phyloP scores from a whole-genome alignment of 2,888 invertebrate genomes.

The Chesias legatella region DNA sequence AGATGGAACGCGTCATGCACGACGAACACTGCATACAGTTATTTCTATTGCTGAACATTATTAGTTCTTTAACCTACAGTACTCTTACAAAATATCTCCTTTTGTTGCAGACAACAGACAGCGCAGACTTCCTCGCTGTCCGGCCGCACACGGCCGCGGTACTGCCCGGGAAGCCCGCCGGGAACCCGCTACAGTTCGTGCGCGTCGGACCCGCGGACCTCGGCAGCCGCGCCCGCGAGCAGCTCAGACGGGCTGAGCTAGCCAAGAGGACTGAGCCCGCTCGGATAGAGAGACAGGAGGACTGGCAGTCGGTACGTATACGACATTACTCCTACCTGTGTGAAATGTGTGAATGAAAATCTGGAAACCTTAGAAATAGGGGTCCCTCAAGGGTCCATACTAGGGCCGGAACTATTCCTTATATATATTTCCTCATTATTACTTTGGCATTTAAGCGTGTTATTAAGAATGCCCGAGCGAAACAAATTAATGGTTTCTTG shows the following conservation, averaged over 20 bases:
- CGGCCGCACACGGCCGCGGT: slow-evolving; percentile 81
- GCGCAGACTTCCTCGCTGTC: slow-evolving; percentile 74
- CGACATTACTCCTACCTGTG: too few species aligned
- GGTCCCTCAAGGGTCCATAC: too few species aligned
- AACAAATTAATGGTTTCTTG: slow-evolving; percentile 8
- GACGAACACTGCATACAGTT: too few species aligned
- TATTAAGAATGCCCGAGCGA: slow-evolving; percentile 10
- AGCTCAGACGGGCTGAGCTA: slow-evolving; percentile 90
- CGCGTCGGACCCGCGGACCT: slow-evolving; percentile 93
- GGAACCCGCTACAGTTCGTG: slow-evolving; percentile 93
- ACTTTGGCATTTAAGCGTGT: slow-evolving; percentile 7
- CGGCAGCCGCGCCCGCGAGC: slow-evolving; percentile 91
- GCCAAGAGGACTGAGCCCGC: slow-evolving; percentile 91
- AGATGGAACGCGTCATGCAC: too few species aligned
- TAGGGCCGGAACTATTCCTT: too few species aligned
- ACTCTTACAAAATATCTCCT: slow-evolving; percentile 3
- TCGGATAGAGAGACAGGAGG: slow-evolving; percentile 90
- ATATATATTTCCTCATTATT: not conserved
- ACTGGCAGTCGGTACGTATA: slow-evolving; percentile 92
- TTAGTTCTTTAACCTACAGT: too few species aligned
- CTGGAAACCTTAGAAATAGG: too few species aligned
- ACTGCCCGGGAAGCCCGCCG: slow-evolving; percentile 90
- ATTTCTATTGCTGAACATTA: too few species aligned
- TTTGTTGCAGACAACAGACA: slow-evolving; percentile 67
- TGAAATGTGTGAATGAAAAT: too few species aligned